A percentile compares a stretch with the other conserved stretches of the same genome.
phyloP scores from a whole-genome alignment of 2,888 invertebrate genomes.

The Chloroclysta siterata region DNA sequence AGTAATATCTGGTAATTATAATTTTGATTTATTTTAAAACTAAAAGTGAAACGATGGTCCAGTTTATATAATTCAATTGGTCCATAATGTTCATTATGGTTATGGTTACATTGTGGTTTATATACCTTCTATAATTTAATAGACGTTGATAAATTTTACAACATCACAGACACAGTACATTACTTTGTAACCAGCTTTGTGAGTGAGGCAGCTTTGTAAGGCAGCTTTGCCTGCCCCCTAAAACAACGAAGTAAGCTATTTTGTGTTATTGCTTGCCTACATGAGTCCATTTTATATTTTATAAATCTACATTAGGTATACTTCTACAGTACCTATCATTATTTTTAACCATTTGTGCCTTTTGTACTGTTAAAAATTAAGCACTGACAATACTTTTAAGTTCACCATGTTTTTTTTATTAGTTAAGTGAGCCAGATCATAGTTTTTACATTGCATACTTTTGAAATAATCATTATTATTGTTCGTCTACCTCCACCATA shows the following conservation, averaged over 20 bases:
- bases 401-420: background rate
- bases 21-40: no score
- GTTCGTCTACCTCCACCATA: background rate
- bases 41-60: no score
- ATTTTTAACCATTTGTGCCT: conserved; percentile 23
- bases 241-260: conserved; percentile 42
- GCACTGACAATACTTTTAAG: conserved; percentile 16
- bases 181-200: background rate
- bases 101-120: no score
- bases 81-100: no score
- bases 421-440: no score
- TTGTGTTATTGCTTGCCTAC: background rate
- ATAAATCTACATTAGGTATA: background rate
- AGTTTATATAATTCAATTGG: no score
- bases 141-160: no score
- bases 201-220: background rate
- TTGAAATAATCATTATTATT: background rate
- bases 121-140: no score
- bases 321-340: conserved; percentile 11
- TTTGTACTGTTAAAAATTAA: conserved; percentile 21
- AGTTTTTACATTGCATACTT: no score
- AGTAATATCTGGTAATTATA: no score
- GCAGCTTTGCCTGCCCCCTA: conserved; percentile 26
- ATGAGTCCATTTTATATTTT: background rate
- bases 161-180: background rate